Base-by-base conservation (phyloP, 2,888 invertebrate genomes). In the Aporophyla nigra region DNA sequence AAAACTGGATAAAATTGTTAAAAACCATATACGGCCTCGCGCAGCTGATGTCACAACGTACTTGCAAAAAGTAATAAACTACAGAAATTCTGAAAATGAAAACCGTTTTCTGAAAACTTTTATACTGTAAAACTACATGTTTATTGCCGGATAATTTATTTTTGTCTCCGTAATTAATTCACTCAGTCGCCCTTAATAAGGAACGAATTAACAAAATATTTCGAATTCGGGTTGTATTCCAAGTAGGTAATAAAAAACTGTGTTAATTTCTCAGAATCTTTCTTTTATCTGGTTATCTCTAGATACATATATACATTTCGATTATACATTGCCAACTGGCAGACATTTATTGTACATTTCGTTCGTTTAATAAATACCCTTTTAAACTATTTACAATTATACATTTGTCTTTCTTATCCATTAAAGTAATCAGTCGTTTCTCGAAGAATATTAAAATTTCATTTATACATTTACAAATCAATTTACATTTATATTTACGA, bases 361-460 rank as follows among this genome's bases (percentile, higher is more conserved):
- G 79, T 84, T 88, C 70, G 75, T 87, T 89, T 87, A 92, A 93
- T 93, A 93, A 92, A 93, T 93, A 92, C 84, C 82, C 82, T 90
- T 89, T 90, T 91, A 92, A 89, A 90, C 59, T 92, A 93, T 93
- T 90, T 93, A 94, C 94, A 94, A 86, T 88, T 87, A 89, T 90
- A 89, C 89, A 90, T 88, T 86, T 90, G 85, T 87, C 82, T 87
- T 88, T 86, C 89, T 80, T 85, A 87, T 78, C 90, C 86, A 91
- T 91, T 92, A 92, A 91, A 92, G 84, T 94, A 93, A 93, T 96
- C 96, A 96, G 96, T 96, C 96, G 89, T 92, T 93, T 93, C 91
- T 91, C 77, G 73, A 89, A 89, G 84, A 86, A 82, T 88, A 90
- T 87, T 89, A 86, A 89, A 81, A 81, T 82, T 84, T 84, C 58